These are phyloP conservation scores for Hemithea aestivaria DNA, from an alignment of 2,888 invertebrate genomes.

Conservation along the genomic window DNA sequence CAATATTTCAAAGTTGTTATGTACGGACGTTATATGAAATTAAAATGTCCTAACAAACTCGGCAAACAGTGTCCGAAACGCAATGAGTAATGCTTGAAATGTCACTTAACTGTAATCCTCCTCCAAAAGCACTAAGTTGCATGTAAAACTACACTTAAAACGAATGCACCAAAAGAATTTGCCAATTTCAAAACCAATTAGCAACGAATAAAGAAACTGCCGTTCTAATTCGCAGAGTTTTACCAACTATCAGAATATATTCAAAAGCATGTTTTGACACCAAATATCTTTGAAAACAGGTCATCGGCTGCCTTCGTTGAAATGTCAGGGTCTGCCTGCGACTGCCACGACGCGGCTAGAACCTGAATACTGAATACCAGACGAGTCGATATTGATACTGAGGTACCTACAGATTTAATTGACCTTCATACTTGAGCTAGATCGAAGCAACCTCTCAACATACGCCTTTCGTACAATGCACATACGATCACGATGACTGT, in stretches of 20 bases:
- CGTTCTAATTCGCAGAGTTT: slow-evolving; percentile 21
- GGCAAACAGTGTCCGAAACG: no score
- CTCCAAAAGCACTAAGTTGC: slow-evolving; percentile 7
- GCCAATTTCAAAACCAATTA: slow-evolving; percentile 22
- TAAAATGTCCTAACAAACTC: no score
- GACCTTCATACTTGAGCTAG: slow-evolving; percentile 9
- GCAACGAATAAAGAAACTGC: slow-evolving; percentile 26
- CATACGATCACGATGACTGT: no score
- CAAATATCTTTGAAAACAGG: slow-evolving; percentile 48
- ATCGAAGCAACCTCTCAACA: neutral
- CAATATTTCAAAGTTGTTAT: no score
- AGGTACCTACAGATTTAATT: slow-evolving; percentile 13
- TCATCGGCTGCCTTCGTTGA: slow-evolving; percentile 50
- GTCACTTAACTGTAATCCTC: neutral
- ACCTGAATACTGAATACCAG: slow-evolving; percentile 64
- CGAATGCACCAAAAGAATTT: slow-evolving; percentile 13
- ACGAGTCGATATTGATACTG: slow-evolving; percentile 22
- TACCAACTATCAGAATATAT: slow-evolving; percentile 35
- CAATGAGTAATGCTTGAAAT: neutral
- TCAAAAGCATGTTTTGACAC: slow-evolving; percentile 40
- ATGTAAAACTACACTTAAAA: slow-evolving; percentile 14
- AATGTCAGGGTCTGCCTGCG: slow-evolving; percentile 66
- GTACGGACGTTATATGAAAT: no score
- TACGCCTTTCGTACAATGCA: no score
- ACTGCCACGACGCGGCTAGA: slow-evolving; percentile 35